Base-by-base conservation (phyloP, 1,140 invertebrate genomes). In the Papilio aristodemus region DNA sequence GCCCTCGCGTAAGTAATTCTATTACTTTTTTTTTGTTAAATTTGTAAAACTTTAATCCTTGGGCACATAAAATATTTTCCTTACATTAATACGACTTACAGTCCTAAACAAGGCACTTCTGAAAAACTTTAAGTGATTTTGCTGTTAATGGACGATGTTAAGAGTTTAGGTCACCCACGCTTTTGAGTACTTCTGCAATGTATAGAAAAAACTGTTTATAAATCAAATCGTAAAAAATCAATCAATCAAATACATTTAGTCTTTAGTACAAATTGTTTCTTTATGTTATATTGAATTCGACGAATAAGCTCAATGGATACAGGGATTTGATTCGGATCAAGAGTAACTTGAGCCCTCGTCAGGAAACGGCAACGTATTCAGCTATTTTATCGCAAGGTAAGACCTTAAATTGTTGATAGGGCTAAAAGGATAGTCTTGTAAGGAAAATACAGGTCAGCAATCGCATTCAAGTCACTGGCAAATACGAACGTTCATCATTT, bases 341-440 rank as follows among this genome's bases (percentile, higher is more conserved):
- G 27, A 62, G 59, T 62, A 62, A 17, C 36, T 62, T 62, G 59
- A 37, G 59, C 57, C 57, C 57, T 59, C 57, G 57, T 59, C 57
- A 59, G 59, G 19, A 62, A 62, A 62, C 9, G 57, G 59, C 36
- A 62, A 22, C 59, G 59, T 38, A 62, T 62, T 62, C 59, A 38
- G 59, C 59, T 37, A 38, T 62, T 62, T 62, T 62, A 38, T 62
- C 8, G 59, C 59, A 62, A 62, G 59, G 59, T 62, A 62, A 62
- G 59, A 36, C 59, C 59, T 62, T 62, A 62, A 62, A 62, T 62
- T 62, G 59, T 62, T 62, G 59, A 62, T 62, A 62, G 59, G 38
- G 32, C 59, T 62, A 62, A 62, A 62, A 62, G 59, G 59, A 62
- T 37, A 62, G 59, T 37, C 59, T 62, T 62, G 59, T 62, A 62